Conservation (phyloP, 2,113 vertebrate genomes). For the Urocitellus parryii region DNA sequence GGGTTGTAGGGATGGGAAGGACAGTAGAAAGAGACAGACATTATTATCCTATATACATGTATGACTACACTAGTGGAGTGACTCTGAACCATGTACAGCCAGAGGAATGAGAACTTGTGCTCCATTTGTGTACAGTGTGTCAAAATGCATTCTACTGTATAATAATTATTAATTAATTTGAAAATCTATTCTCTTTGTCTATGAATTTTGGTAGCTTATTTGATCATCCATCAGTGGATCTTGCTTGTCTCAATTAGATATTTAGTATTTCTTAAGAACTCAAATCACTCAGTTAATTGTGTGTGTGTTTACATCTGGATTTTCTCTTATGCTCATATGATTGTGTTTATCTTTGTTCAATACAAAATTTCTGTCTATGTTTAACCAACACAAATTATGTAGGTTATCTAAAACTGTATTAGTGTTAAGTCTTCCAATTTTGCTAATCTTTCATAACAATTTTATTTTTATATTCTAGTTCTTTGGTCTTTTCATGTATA, state of each 20-base stretch:
- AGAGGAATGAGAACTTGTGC: too few species aligned
- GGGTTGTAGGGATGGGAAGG: too few species aligned
- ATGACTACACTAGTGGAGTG: too few species aligned
- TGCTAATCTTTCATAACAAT: background rate
- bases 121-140: too few species aligned
- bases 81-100: too few species aligned
- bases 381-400: background rate
- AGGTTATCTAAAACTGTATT: background rate
- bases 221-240: background rate
- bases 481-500: background rate
- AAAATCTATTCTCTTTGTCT: background rate
- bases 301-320: background rate
- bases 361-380: background rate
- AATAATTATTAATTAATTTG: too few species aligned
- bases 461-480: background rate
- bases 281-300: background rate
- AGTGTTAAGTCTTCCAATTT: background rate
- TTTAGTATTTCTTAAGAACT: constrained; percentile 30
- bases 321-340: background rate
- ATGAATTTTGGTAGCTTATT: background rate
- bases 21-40: too few species aligned
- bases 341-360: background rate
- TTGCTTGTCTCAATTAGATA: background rate
- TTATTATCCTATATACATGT: too few species aligned
- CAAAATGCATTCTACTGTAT: too few species aligned